Base-by-base conservation (phyloP, 1,140 invertebrate genomes). In the Calycopis cecrops region DNA sequence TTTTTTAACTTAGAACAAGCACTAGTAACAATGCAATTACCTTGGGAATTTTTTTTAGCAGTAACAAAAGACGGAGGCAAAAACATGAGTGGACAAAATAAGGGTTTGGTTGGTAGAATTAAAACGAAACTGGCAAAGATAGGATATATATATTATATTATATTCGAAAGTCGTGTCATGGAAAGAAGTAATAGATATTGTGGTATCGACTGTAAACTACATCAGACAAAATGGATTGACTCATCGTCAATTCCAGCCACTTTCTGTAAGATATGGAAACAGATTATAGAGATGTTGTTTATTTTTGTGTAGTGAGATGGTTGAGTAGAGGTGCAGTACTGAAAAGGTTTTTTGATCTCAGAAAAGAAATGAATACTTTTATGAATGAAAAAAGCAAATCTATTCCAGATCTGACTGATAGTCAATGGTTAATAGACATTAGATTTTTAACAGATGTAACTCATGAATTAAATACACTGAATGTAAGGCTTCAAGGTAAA, bases 1-100 rank as follows among this genome's bases (percentile, higher is more conserved):
- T 57, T 52, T 66, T 56, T 57, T 60, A 52, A 59, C 52, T 59
- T 59, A 53, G 64, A 70, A 69, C 66, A 64, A 63, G 60, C 62
- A 10, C 40, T 54, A 33, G 2, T 54, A 54, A 10, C 48, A 38
- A 52, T 52, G 50, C 50, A 52, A 38, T 52, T 52, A 38, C 35
- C 50, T 38, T 52, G 50, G 50, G 50, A 52, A 38, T 38, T 38
- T 38, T 59, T 69, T 44, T 67, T 67, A 59, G 59, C 52, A 63
- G 67, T 65, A 52, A 67, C 60, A 55, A 63, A 60, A 28, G 59
- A 59, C 35, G 51, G 57, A 56, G 61, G 59, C 54, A n/a, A n/a
- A n/a, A n/a, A n/a, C n/a, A n/a, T n/a, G n/a, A n/a, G n/a, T n/a
- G n/a, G n/a, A n/a, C n/a, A n/a, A n/a, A n/a, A n/a, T n/a, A n/a